These are phyloP conservation scores for Tenualosa thibaudeaui DNA, from an alignment of 2,797 vertebrate species.

Conservation along the genomic window DNA sequence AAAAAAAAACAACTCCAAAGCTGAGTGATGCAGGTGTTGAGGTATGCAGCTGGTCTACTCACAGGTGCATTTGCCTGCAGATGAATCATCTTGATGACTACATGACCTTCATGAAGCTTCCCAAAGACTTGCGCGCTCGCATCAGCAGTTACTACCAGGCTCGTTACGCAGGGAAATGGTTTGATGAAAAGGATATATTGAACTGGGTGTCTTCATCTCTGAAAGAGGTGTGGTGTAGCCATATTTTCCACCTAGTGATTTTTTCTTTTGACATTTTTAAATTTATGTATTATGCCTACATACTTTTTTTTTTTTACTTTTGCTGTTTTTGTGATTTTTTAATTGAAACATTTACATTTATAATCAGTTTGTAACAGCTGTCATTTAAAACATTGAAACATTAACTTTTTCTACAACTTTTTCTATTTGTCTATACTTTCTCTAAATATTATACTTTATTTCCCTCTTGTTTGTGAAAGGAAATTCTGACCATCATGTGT, in stretches of 20 bases:
- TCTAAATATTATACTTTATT: neutral
- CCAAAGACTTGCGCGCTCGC: conserved; percentile 72
- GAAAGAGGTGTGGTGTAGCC: conserved; percentile 62
- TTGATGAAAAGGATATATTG: conserved; percentile 74
- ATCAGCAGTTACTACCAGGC: conserved; percentile 76
- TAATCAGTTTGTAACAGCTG: neutral
- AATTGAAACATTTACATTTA: neutral
- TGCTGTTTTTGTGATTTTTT: neutral
- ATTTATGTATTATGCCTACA: neutral
- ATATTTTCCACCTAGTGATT: neutral
- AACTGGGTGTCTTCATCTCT: conserved; percentile 71
- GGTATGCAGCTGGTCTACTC: neutral
- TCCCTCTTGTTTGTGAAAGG: conserved; percentile 50
- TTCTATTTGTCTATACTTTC: neutral
- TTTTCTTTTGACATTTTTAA: neutral
- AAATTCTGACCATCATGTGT: conserved; percentile 67
- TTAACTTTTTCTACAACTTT: neutral
- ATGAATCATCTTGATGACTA: conserved; percentile 78
- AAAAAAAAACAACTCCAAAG: neutral
- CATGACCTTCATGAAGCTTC: conserved; percentile 79
- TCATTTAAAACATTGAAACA: neutral
- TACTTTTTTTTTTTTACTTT: neutral
- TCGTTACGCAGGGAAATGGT: conserved; percentile 75
- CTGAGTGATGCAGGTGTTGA: conserved; percentile 22
- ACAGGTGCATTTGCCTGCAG: conserved; percentile 48